Percentiles rank a stretch among this genome's conserved stretches.
These are phyloP conservation scores for Athene cunicularia DNA, from an alignment of 2,113 vertebrate genomes.

Conservation along the genomic window DNA sequence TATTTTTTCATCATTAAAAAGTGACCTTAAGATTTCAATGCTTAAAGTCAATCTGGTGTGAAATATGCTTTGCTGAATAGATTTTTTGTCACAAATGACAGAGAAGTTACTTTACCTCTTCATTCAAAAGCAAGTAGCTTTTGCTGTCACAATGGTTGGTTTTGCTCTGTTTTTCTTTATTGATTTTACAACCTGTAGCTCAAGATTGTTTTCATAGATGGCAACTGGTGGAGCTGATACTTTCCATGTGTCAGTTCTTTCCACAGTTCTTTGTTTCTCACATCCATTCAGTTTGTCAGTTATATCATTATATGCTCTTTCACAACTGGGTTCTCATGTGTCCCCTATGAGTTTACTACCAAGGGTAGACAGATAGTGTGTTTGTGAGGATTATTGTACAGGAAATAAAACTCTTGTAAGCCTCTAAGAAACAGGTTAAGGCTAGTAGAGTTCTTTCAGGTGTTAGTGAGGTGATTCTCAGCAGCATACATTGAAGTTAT, in stretches of 20 bases:
- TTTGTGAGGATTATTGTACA: background rate
- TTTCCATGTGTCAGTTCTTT: background rate
- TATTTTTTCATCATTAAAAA: background rate
- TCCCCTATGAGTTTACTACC: background rate
- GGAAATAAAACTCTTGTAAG: background rate
- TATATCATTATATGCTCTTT: background rate
- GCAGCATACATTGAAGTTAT: background rate
- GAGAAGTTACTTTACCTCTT: background rate
- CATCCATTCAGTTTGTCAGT: background rate
- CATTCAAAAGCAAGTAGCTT: background rate
- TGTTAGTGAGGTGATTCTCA: background rate
- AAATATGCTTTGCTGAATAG: background rate
- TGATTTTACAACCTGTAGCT: background rate
- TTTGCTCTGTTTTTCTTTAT: background rate
- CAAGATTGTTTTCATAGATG: background rate
- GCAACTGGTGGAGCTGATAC: background rate
- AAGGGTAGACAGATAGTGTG: background rate
- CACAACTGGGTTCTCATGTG: background rate
- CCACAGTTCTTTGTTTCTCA: background rate
- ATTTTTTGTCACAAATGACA: background rate
- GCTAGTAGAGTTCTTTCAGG: background rate
- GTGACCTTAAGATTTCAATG: background rate
- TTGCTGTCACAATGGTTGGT: background rate
- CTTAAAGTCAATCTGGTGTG: background rate
- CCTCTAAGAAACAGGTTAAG: background rate